Evolutionary conservation across 2,888 invertebrate genomes (phyloP), one percentile per base, ranked within the genome.

Genomic region (Xylota segnis): DNA sequence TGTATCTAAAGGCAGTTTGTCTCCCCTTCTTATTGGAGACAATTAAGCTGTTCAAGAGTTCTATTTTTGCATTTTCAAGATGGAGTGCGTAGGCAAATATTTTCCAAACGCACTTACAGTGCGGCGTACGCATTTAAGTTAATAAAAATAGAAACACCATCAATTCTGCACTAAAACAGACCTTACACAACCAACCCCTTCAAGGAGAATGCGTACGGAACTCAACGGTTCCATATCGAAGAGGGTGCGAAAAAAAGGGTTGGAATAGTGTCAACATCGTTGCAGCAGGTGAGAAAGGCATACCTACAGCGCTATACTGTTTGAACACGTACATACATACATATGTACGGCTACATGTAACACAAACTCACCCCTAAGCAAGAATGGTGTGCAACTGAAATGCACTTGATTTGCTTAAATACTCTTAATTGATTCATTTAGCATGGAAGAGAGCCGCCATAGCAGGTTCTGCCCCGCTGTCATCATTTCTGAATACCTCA

Each of bases 331-430:
- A 7, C 34, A 45, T 29, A 7, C 34, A 45, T 29, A 9, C 7
- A 27, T 9, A 1, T 52, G 29, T 54, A 32, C 4, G n/a, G n/a
- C n/a, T n/a, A 14, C 14, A 32, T 54, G 6, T 54, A 40, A 23
- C 37, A 14, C 37, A 70, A 70, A 56, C 18, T 29, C 40, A 61
- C 34, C 45, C 18, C 78, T 12, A 61, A 16, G 52, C 40, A 37
- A 50, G 5, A 47, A 56, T 58, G 40, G 68, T 83, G 72, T 74
- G 56, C 61, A 78, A 56, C 72, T 47, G 14, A 70, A 79, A 79
- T 79, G 74, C 83, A 84, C 83, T 79, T 84, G 83, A 79, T 84
- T 84, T 79, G 45, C 52, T 70, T 70, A 79, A 84, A 79, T 70
- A 58, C 75, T 75, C 75, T 84, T 79, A 84, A 79, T 79, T 84